Evolutionary conservation across 2,797 vertebrate species (phyloP), one percentile per base, ranked within the genome.

Genomic region (Pseudochromis fuscus): DNA sequence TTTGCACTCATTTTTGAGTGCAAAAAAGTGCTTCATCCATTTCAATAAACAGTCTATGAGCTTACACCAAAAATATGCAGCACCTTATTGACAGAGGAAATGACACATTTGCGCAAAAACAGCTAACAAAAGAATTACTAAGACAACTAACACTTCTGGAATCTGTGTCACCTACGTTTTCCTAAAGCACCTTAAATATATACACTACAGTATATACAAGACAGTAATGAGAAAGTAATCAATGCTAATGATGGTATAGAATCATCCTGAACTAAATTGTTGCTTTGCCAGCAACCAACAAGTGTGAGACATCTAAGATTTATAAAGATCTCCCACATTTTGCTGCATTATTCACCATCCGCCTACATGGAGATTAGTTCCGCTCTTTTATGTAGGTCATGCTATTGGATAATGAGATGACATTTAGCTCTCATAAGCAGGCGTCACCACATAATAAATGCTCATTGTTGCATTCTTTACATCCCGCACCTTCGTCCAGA

Each of bases 311-410:
- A 88, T 91, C 87, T 66, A 91, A 91, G 88, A 90, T 90, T 93
- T 86, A 93, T 89, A 87, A 90, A 92, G 89, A 92, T 91, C 92
- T 89, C 88, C 87, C 90, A 92, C 90, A 92, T 90, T 91, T 92
- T 84, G 74, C 85, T 93, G 91, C 88, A 93, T 93, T 93, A 94
- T 93, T 93, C 93, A 94, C 87, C 80, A 83, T 81, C 89, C 88
- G 75, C 91, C 92, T 91, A 93, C 92, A 87, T 83, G 52, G 83
- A 93, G 88, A 93, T 94, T 89, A 92, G 88, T 89, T 91, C 84
- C 46, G 76, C 85, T 92, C 87, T 85, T 88, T 89, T 91, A 94
- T 93, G 88, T 93, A 91, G 93, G 93, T 93, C 92, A 93, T 87
- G 87, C 83, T 88, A 86, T 83, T 88, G 88, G 88, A 89, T 91